Conservation (phyloP, 2,797 vertebrate species). For the Scolopax bukidnonensis region DNA sequence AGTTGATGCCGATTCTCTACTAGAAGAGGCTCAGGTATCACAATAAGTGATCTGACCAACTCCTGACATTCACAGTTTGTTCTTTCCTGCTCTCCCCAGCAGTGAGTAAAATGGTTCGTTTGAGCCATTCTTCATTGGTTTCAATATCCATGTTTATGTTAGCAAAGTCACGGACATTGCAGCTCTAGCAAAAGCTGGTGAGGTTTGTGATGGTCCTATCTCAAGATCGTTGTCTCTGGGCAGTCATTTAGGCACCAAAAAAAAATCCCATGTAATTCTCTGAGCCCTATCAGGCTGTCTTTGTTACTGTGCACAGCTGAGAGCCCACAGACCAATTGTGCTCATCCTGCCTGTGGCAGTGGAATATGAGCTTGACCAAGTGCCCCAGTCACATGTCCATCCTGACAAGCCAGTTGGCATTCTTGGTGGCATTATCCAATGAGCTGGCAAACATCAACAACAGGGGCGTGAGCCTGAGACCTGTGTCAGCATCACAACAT, state of each 20-base stretch:
- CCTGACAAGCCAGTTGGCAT: not conserved
- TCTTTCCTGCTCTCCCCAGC: not conserved
- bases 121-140: not conserved
- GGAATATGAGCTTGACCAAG: not conserved
- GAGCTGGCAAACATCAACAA: not conserved
- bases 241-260: not conserved
- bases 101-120: not conserved
- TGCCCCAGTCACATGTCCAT: not conserved
- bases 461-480: no score
- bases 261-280: not conserved
- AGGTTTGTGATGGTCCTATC: not conserved
- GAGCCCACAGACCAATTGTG: not conserved
- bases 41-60: not conserved
- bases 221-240: not conserved
- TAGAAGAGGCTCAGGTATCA: not conserved
- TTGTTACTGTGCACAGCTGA: not conserved
- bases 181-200: not conserved
- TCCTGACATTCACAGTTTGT: not conserved
- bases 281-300: not conserved
- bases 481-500: not conserved
- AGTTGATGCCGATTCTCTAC: not conserved
- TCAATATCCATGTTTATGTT: fast-evolving
- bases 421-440: not conserved
- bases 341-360: not conserved
- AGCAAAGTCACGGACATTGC: fast-evolving